These are phyloP conservation scores for Eleutherodactylus coqui DNA, from an alignment of 2,797 vertebrate genomes.

Conservation along the genomic window DNA sequence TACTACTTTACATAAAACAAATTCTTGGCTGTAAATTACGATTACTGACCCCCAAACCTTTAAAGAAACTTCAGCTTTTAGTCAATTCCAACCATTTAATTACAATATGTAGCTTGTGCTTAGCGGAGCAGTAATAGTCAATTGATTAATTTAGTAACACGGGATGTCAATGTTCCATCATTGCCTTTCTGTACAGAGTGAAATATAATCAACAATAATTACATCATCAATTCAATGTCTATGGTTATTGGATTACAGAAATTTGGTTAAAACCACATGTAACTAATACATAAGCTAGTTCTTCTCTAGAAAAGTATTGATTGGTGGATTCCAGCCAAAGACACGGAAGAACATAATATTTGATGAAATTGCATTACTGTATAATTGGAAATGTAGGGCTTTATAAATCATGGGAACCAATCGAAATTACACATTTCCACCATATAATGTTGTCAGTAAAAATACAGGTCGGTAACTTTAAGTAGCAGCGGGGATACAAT, in stretches of 20 bases:
- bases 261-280: constrained; percentile 70
- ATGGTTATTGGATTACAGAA: constrained; percentile 72
- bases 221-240: constrained; percentile 78
- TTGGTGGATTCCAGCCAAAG: constrained; percentile 65
- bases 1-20: constrained; percentile 48
- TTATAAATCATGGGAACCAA: neutral
- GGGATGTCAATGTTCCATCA: constrained; percentile 68
- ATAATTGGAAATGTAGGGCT: neutral
- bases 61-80: constrained; percentile 63
- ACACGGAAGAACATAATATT: constrained; percentile 20
- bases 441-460: neutral
- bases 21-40: constrained; percentile 42
- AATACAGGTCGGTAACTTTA: neutral
- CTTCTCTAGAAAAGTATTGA: constrained; percentile 70
- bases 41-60: constrained; percentile 64
- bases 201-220: constrained; percentile 76
- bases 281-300: constrained; percentile 71
- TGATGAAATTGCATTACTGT: constrained; percentile 5
- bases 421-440: neutral
- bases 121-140: constrained; percentile 71
- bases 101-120: constrained; percentile 74
- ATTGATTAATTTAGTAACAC: constrained; percentile 78
- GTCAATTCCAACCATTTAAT: constrained; percentile 73
- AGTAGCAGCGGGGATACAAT: neutral
- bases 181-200: constrained; percentile 72